Base-by-base conservation (phyloP, 1,140 invertebrate genomes). In the Penaeus indicus region DNA sequence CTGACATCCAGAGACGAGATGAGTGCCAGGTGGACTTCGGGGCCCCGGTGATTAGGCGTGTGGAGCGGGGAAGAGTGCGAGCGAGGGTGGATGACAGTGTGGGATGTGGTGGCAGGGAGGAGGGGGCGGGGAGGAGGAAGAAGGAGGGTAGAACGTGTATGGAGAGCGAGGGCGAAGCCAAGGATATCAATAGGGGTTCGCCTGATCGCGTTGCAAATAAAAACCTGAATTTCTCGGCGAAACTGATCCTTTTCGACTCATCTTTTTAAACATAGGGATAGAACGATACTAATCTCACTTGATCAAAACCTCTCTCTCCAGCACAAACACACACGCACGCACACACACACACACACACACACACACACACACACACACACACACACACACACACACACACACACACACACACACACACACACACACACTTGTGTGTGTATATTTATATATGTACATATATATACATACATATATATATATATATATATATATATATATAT, bases 81-180 rank as follows among this genome's bases (percentile, higher is more conserved):
- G 22, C 25, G 77, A 79, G 25, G 10, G 47, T 21, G n/a, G 47
- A 82, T 42, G 80, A 8, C 18, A 61, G n/a, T 54, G 61, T 54
- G 61, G 60, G n/a, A 62, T n/a, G 16, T 42, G 47, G 60, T 1
- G 60, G 21, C 11, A 18, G 22, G 47, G n/a, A 13, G 8, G 61
- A 25, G 80, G 27, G 11, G 19, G 18, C 13, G 47, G 47, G 32
- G 47, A 47, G 13, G 47, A 8, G 32, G n/a, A 21, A 47, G 21
- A 80, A 80, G 47, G 25, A 18, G n/a, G 67, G 32, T 72, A 32
- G 32, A 79, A 42, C n/a, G 16, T 25, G 67, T 72, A 25, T 25
- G 21, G 80, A 82, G 80, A 82, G 80, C n/a, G 54, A 82, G 54
- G 61, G 80, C n/a, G 80, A 82, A 60, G 61, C 75, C 11, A 54